Evolutionary conservation across 1,140 invertebrate genomes (phyloP), one percentile per base, ranked within the genome.

Genomic region (Arctopsyche grandis): DNA sequence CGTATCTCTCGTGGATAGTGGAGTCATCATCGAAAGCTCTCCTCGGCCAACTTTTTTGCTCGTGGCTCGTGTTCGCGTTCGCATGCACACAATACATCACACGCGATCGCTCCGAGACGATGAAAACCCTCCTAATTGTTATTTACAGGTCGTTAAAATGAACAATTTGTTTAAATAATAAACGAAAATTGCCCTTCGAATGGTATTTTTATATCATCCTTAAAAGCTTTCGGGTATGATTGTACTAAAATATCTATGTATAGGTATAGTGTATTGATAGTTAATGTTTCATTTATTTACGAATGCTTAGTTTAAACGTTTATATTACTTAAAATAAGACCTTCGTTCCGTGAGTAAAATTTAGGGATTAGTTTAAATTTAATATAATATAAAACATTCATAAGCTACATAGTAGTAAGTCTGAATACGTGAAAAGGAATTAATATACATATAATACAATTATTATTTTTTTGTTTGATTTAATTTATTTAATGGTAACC

Each of bases 21-120:
- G 63, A 24, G 63, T 66, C 63, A 66, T 66, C 63, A 66, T 66
- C 63, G 63, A 66, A 66, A 24, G 24, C 22, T 66, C 24, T 66
- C 63, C 21, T 66, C 48, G 48, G 3, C 12, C 12, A 5, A 5
- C 4, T 52, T 14, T 52, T 24, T 22, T 9, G 26, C 26, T 66
- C 26, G 26, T 66, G 5, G 5, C 0, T 12, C 22, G 0, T 19
- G 9, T 5, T 21, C 63, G 63, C 22, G 19, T 66, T 22, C 9
- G 21, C 24, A 12, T 66, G 63, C 16, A 21, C 63, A n/a, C 63
- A 10, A 26, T 66, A 66, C 24, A 26, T 66, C 63, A 66, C 22
- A 24, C 63, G 63, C 24, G 19, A 66, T 22, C 21, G 63, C 21
- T 66, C 24, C 5, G 9, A 9, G 26, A 66, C 63, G 24, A 66